Evolutionary conservation across 1,140 invertebrate genomes (phyloP), one percentile per base, ranked within the genome.

Genomic region (Bombus waltoni): DNA sequence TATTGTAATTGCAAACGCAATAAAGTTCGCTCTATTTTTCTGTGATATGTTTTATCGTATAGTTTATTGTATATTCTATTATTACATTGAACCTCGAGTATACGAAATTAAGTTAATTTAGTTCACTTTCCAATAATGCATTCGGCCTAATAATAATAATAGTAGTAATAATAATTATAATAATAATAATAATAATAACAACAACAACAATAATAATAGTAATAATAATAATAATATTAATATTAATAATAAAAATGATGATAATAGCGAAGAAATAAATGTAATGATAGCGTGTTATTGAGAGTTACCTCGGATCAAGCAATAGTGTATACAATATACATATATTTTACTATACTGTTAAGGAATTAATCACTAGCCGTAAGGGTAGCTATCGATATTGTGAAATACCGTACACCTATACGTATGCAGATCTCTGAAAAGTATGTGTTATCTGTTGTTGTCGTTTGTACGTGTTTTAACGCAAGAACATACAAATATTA

Each of bases 271-370:
- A 81, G 35, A 74, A 85, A 74, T 81, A 85, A 85, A 81, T 85
- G 75, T 75, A 87, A 87, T 59, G 66, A 74, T 80, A 71, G 84
- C 38, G 84, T 73, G 82, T 85, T 83, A 84, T 88, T 62, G 83
- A 87, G 85, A 86, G 72, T 87, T 88, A 85, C 84, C 89, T 87
- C 88, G 83, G 81, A 90, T 86, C 86, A 92, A 91, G 91, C 91
- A 92, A 92, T 93, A 92, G 88, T 87, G 88, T 83, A 87, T 81
- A 89, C 68, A 81, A 75, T 66, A 89, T 80, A 90, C 35, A 88
- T 91, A 91, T 91, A 91, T 91, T 91, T 91, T 90, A 90, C 75
- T 89, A 91, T 89, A 81, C 72, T 79, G 74, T 88, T 89, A 89
- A 89, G 85, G 62, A 73, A 78, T 87, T 87, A 86, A 80, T 89